Base-by-base conservation (phyloP, 1,140 invertebrate species). In the Eriocheir sinensis region DNA sequence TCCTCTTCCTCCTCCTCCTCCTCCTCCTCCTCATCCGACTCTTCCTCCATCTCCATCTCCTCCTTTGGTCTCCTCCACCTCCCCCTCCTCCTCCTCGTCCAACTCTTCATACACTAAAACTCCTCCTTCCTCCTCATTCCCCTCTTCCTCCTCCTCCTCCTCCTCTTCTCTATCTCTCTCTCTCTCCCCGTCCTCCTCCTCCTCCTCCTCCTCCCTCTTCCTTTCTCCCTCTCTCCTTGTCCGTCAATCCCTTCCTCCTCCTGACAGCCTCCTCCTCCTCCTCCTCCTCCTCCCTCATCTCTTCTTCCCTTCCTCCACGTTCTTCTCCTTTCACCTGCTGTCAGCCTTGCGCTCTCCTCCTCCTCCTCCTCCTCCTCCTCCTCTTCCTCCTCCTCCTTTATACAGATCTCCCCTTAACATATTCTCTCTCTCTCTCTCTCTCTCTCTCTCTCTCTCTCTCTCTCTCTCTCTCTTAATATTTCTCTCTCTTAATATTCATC, bases 81-180 rank as follows among this genome's bases (percentile, higher is more conserved):
- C 60, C 60, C 27, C 12, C 60, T 2, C 12, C 9, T 72, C 60
- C 3, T n/a, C 60, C 60, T 72, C 60, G 21, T 48, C 44, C 44
- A n/a, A 21, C 60, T 72, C 60, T 72, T 72, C 60, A 72, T 72
- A 72, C 60, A 72, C 60, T 72, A 72, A 72, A 72, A 72, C 60
- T n/a, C 60, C 60, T 72, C 27, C 60, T 72, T 72, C 60, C 60
- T 72, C 60, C 60, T 72, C 83, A n/a, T n/a, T n/a, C n/a, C n/a
- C n/a, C n/a, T n/a, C n/a, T n/a, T n/a, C n/a, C n/a, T 36, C 81
- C 36, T 15, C 36, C 81, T n/a, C 12, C 9, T 38, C 36, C 81
- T 83, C 81, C 36, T 53, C 48, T 21, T 48, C 44, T 15, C 15
- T 15, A 4, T 48, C 44, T 83, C 80, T 83, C 27, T 27, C 27